Percentiles rank a stretch among this genome's conserved stretches.
Conservation (phyloP, 2,797 vertebrate species). For the Thunnus albacares region DNA sequence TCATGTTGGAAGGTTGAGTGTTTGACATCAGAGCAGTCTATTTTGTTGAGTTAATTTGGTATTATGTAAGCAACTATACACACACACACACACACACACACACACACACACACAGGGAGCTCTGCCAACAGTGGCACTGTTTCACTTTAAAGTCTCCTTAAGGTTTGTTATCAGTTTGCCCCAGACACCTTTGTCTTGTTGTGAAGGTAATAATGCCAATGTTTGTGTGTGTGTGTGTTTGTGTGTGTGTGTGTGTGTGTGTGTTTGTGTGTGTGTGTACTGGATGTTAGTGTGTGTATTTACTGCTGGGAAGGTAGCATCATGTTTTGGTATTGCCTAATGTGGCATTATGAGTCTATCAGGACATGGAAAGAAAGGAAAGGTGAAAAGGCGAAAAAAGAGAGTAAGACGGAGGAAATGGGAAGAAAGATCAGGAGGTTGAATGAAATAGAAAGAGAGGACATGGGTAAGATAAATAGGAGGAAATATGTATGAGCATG, state of each 20-base stretch:
- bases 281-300: constrained; percentile 5
- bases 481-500: constrained; percentile 13
- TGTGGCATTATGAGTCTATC: constrained; percentile 29
- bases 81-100: constrained; percentile 27
- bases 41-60: constrained; percentile 46
- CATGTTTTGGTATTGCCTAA: constrained; percentile 30
- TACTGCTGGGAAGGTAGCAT: constrained; percentile 33
- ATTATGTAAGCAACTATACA: constrained; percentile 25
- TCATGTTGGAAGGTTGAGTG: constrained; percentile 52
- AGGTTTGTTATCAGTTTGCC: constrained; percentile 72
- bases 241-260: constrained; percentile 5
- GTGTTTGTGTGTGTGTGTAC: constrained; percentile 20
- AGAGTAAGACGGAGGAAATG: not conserved
- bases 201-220: constrained; percentile 49
- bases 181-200: constrained; percentile 71
- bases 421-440: constrained; percentile 39
- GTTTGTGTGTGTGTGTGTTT: constrained; percentile 24
- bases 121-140: constrained; percentile 43
- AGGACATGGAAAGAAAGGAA: constrained; percentile 2
- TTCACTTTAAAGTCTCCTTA: constrained; percentile 64
- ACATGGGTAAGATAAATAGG: constrained; percentile 6
- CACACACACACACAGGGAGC: constrained; percentile 32
- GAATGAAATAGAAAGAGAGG: constrained; percentile 29
- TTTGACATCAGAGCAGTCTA: constrained; percentile 45
- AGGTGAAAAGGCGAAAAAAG: constrained; percentile 5